phyloP scores from a whole-genome alignment of 53 echinoderm and acorn worm genomes.

The Paracentrotus lividus region DNA sequence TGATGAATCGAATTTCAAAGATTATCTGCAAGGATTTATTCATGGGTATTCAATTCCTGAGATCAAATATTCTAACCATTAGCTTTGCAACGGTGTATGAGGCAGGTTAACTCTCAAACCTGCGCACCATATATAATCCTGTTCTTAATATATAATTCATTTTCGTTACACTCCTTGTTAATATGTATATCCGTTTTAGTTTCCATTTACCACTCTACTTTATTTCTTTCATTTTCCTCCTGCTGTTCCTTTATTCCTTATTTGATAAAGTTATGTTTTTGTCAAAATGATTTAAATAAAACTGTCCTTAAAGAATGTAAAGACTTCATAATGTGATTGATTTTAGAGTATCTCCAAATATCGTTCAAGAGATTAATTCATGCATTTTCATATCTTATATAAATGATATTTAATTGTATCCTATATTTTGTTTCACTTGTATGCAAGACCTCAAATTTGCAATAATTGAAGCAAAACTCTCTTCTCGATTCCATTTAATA shows the following conservation, averaged over 20 bases:
- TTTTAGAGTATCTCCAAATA: too few species aligned
- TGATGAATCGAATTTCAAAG: not conserved
- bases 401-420: too few species aligned
- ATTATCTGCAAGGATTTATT: not conserved
- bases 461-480: too few species aligned
- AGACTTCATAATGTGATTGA: too few species aligned
- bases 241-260: not conserved
- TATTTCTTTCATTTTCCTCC: not conserved
- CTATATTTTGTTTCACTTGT: too few species aligned
- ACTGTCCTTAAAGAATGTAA: too few species aligned
- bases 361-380: too few species aligned
- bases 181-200: not conserved
- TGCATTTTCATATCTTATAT: too few species aligned
- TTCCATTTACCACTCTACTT: not conserved
- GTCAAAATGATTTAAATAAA: too few species aligned
- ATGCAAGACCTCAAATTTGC: too few species aligned
- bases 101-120: not conserved
- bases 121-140: not conserved
- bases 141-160: not conserved
- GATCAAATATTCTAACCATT: not conserved
- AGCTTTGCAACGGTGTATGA: not conserved
- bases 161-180: not conserved
- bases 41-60: not conserved
- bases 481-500: too few species aligned
- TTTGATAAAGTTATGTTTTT: too few species aligned